Percentiles rank a stretch among this genome's conserved stretches.
Conservation (phyloP, 37 sponge, comb jelly and placozoan genomes). For the Corticium candelabrum region DNA sequence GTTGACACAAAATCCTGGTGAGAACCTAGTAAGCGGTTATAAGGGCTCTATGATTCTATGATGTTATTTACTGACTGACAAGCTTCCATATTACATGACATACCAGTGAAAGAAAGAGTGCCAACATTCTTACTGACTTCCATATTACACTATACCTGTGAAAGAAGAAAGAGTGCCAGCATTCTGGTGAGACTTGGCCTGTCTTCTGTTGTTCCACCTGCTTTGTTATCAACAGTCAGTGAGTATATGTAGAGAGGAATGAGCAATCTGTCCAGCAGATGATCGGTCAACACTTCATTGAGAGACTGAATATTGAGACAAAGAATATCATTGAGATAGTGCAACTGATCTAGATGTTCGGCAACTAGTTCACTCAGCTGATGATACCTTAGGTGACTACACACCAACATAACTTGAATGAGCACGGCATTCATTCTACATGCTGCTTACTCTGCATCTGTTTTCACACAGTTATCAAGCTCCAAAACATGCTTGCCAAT, state of each 20-base stretch:
- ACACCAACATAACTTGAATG: neutral
- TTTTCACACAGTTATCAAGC: constrained; percentile 76
- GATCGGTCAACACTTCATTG: constrained; percentile 49
- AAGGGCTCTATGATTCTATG: no score
- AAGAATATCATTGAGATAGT: constrained; percentile 89
- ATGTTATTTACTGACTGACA: no score
- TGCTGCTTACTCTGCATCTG: constrained; percentile 51
- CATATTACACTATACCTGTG: no score
- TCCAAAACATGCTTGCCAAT: constrained; percentile 89
- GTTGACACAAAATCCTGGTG: no score
- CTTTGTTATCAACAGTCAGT: neutral
- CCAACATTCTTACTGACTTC: no score
- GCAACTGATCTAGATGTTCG: constrained; percentile 89
- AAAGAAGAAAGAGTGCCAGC: constrained; percentile 76
- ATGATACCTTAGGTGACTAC: constrained; percentile 59
- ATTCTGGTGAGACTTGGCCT: constrained; percentile 53
- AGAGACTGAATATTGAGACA: constrained; percentile 48
- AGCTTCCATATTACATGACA: no score
- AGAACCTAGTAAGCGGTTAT: no score
- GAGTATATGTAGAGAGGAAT: constrained; percentile 82
- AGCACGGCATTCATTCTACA: neutral
- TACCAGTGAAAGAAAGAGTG: no score
- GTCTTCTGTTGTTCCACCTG: constrained; percentile 40
- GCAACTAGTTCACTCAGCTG: constrained; percentile 72
- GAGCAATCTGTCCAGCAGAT: constrained; percentile 69